phyloP scores from a whole-genome alignment of 2,888 invertebrate species.

The Spisula subtruncata region DNA sequence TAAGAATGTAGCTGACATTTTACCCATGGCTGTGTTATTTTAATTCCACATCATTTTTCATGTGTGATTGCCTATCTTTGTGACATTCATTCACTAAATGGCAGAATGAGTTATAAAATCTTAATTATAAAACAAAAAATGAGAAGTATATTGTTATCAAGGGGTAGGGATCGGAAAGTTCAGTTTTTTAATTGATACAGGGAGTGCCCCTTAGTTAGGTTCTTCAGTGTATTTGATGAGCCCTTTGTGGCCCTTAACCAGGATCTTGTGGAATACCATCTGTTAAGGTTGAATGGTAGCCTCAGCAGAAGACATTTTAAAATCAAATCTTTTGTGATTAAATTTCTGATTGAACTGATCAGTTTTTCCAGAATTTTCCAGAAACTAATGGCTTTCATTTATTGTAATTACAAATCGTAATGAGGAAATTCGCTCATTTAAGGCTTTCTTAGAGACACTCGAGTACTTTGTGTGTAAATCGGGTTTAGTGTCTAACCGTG shows the following conservation, averaged over 20 bases:
- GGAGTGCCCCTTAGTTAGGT: background rate
- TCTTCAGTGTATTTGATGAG: background rate
- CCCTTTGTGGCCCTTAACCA: background rate
- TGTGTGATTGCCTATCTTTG: background rate
- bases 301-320: conserved; percentile 31
- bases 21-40: background rate
- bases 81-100: conserved; percentile 19
- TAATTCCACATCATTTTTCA: conserved; percentile 1
- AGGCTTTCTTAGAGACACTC: background rate
- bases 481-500: background rate
- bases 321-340: conserved; percentile 49
- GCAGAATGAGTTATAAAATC: conserved; percentile 1
- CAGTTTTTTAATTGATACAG: conserved; percentile 1
- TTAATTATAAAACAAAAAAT: background rate
- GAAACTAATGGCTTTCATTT: conserved; percentile 29
- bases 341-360: conserved; percentile 46
- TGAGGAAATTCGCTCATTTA: conserved; percentile 3
- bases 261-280: background rate
- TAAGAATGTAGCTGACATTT: conserved; percentile 8
- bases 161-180: background rate
- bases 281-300: conserved; percentile 18
- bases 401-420: conserved; percentile 44
- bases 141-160: conserved; percentile 6
- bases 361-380: conserved; percentile 38
- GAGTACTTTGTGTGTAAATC: conserved; percentile 6